Base-by-base conservation (phyloP, 2,888 invertebrate species). In the Caenorhabditis sp. region DNA sequence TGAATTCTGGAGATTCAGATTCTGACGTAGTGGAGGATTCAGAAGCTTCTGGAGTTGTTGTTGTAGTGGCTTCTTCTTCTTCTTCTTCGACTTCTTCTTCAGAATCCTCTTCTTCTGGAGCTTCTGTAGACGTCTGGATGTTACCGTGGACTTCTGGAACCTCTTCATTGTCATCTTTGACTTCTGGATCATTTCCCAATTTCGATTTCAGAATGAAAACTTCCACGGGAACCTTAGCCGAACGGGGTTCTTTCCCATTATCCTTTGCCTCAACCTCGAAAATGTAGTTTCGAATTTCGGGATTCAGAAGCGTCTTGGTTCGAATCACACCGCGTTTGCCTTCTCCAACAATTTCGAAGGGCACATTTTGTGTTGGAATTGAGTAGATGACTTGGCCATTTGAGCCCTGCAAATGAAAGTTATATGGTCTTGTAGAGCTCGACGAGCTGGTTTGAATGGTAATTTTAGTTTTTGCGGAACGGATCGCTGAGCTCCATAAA, bases 311-410 rank as follows among this genome's bases (percentile, higher is more conserved):
- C 14, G 62, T 66, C 17, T 62, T 73, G n/a, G 63, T 77, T 49
- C 68, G 60, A 1, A 80, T 31, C 2, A 76, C 64, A 0, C 68
- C 70, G 36, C 73, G 65, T 21, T 68, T 57, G 4, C 77, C 77
- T 31, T 63, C 53, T 2, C 73, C 67, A 5, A 67, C 68, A 17
- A 80, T 63, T 62, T 72, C 70, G 72, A 80, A 80, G 26, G 80
- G 80, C 0, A 63, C 67, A 5, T 56, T 53, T 17, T 63, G 59
- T 14, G 65, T 74, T 25, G 84, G 43, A 23, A 85, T 65, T 12
- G 77, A 73, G 58, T 84, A 85, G 21, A 76, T 74, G 21, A 85
- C 75, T 43, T 77, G 77, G 1, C 85, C 85, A 59, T 82, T 85
- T 10, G 71, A 63, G 14, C 80, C 84, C 78, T 31, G 31, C 10